Base-by-base conservation (phyloP, 2,113 vertebrate genomes). In the Xiphias gladius region DNA sequence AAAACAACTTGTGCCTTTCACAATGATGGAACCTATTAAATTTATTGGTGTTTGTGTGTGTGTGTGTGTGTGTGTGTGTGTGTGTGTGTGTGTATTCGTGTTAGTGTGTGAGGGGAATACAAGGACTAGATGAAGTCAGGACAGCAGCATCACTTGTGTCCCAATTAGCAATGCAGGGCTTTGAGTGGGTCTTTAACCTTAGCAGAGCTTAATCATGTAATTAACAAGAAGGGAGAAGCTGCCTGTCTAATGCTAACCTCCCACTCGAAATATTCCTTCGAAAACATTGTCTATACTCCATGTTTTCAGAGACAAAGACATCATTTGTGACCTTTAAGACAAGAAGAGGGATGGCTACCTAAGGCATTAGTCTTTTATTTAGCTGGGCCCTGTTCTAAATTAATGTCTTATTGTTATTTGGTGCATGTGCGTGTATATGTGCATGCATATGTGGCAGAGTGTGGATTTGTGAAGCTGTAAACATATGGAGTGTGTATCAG, bases 141-240 rank as follows among this genome's bases (percentile, higher is more conserved):
- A 85, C 83, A 74, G 73, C 63, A 46, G 78, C 70, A 67, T 88
- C 79, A 20, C 69, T 91, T 67, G 73, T 86, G 80, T 84, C 82
- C 88, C 80, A 91, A 90, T 94, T 93, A 92, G 82, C 73, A 66
- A 85, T 80, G 80, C 86, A 43, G 83, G 55, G 72, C 84, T 88
- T 79, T 81, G 75, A 93, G 85, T 82, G 65, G 82, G 76, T 90
- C 85, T 93, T 91, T 89, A 91, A 92, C 89, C 92, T 89, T 83
- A 88, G 83, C 81, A n/a, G 50, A 70, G 76, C 86, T 88, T 91
- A 92, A 93, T 91, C 88, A 69, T 85, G 75, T 89, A 91, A 91
- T 93, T 94, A 93, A 88, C 68, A 30, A 77, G 86, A 70, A 76
- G 64, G 57, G 52, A 35, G 57, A n/a, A 62, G 67, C 57, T 59